These are phyloP conservation scores for Omphaloscelis lunosa DNA, from an alignment of 2,888 invertebrate genomes.

Conservation along the genomic window DNA sequence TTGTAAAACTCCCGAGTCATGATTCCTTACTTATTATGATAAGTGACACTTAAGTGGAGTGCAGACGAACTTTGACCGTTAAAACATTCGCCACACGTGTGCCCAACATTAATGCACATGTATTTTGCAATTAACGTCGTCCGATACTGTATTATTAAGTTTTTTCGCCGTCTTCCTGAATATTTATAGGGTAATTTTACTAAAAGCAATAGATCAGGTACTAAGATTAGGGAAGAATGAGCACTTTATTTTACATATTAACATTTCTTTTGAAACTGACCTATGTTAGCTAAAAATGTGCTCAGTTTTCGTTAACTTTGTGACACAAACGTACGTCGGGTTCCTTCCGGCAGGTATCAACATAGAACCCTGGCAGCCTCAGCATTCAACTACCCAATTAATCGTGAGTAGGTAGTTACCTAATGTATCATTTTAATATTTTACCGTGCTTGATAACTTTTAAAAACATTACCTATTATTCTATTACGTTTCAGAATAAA, in stretches of 20 bases:
- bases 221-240: conserved; percentile 75
- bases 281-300: conserved; percentile 6
- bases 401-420: neutral
- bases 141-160: conserved; percentile 85
- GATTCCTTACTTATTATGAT: conserved; percentile 38
- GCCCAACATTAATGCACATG: conserved; percentile 75
- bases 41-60: conserved; percentile 60
- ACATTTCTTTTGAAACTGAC: conserved; percentile 49
- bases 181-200: conserved; percentile 89
- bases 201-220: conserved; percentile 86
- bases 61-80: conserved; percentile 74
- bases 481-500: neutral
- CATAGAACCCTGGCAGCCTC: neutral
- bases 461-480: neutral
- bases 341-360: conserved; percentile 15
- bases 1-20: conserved; percentile 55
- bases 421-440: conserved; percentile 5
- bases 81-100: conserved; percentile 54
- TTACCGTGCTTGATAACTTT: too few relatives aligned
- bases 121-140: conserved; percentile 85
- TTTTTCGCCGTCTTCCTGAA: conserved; percentile 85
- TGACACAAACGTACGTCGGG: conserved; percentile 22
- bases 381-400: conserved; percentile 3
- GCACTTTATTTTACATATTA: conserved; percentile 69
- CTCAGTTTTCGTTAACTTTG: conserved; percentile 27